phyloP scores from a whole-genome alignment of 1,140 invertebrate species.

The Rhagoletis zephyria region DNA sequence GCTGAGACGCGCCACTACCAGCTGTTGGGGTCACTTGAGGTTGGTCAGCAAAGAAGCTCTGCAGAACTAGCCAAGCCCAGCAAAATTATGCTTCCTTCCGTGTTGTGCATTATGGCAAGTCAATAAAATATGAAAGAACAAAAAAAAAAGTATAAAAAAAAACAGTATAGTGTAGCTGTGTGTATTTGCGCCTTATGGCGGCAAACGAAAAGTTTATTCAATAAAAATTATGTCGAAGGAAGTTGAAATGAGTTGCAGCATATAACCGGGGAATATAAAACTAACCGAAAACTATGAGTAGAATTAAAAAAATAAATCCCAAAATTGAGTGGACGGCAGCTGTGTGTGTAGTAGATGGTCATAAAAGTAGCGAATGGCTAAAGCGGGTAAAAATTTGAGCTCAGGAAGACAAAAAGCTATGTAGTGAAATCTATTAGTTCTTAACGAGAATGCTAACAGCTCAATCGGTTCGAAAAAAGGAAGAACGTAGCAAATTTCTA shows the following conservation, averaged over 20 bases:
- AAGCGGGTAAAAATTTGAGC: too few species aligned
- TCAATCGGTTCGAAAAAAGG: too few species aligned
- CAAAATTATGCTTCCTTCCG: background rate
- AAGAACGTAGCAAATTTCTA: too few species aligned
- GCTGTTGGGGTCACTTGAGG: background rate
- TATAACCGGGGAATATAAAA: background rate
- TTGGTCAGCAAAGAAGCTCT: background rate
- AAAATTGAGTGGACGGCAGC: background rate
- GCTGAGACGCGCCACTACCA: background rate
- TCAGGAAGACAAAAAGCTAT: too few species aligned
- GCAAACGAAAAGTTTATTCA: slow-evolving; percentile 10
- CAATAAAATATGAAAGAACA: slow-evolving; percentile 16
- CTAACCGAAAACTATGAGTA: background rate
- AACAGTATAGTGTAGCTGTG: background rate
- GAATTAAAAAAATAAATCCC: background rate
- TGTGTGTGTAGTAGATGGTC: background rate
- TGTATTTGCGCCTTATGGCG: slow-evolving; percentile 17
- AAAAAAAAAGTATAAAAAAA: background rate
- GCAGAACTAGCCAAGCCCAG: background rate
- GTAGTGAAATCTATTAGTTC: too few species aligned
- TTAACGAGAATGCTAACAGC: too few species aligned
- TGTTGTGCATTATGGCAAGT: slow-evolving; percentile 10
- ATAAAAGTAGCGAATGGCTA: background rate
- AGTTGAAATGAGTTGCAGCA: background rate
- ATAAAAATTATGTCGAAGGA: slow-evolving; percentile 34